A percentile compares a stretch with the other conserved stretches of the same genome.
phyloP scores from a whole-genome alignment of 2,797 vertebrate species.

The Petrocephalus schoutedeni region DNA sequence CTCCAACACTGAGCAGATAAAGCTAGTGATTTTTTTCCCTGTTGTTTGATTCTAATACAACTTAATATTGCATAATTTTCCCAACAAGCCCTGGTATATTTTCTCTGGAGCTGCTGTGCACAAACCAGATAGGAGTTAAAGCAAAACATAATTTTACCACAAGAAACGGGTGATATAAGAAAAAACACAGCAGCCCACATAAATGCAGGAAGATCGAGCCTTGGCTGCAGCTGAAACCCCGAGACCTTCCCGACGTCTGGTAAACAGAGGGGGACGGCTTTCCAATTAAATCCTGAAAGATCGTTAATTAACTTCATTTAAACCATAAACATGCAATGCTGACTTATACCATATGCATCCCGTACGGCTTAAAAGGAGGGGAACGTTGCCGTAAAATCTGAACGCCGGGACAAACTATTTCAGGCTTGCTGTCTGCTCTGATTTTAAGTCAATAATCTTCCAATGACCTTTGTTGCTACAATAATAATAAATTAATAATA shows the following conservation, averaged over 20 bases:
- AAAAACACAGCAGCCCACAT: neutral
- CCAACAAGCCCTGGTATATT: neutral
- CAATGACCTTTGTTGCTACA: neutral
- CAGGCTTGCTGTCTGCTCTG: neutral
- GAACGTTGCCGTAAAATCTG: neutral
- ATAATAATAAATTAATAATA: neutral
- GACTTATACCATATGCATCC: neutral
- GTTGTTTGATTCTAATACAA: neutral
- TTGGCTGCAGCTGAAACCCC: neutral
- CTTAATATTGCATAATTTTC: neutral
- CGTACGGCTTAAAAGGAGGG: neutral
- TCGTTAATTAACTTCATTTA: neutral
- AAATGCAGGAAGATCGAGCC: neutral
- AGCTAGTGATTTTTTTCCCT: neutral
- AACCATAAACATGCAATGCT: neutral
- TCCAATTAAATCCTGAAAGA: neutral
- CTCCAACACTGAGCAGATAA: neutral
- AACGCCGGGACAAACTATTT: neutral
- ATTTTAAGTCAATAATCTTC: neutral
- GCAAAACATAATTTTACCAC: neutral
- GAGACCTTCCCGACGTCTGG: neutral
- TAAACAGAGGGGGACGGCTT: slow-evolving; percentile 5
- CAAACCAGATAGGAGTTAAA: neutral
- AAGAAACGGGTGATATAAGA: neutral
- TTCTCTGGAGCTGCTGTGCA: neutral